Conservation (phyloP, 2,113 vertebrate genomes). For the Tachysurus fulvidraco region DNA sequence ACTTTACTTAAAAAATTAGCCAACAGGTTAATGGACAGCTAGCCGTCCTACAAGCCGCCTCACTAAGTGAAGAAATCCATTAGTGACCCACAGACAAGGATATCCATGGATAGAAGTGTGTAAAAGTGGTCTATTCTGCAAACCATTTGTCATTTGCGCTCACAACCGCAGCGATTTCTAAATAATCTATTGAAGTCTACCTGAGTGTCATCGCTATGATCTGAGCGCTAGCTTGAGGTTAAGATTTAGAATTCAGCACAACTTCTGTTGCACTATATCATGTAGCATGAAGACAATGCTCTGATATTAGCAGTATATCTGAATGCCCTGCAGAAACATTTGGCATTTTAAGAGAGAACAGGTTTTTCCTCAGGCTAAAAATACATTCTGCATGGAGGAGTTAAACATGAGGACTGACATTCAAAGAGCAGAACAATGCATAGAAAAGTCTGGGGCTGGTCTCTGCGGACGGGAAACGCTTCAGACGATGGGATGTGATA, state of each 20-base stretch:
- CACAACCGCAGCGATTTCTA: background rate
- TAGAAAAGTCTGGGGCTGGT: background rate
- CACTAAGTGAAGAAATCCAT: slow-evolving; percentile 45
- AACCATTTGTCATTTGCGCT: background rate
- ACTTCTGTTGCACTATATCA: background rate
- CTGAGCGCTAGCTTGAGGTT: background rate
- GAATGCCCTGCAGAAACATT: slow-evolving; percentile 16
- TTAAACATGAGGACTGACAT: slow-evolving; percentile 48
- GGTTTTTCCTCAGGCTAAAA: slow-evolving; percentile 15
- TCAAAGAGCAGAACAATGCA: slow-evolving; percentile 41
- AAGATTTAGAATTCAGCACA: background rate
- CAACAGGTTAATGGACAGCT: slow-evolving; percentile 51
- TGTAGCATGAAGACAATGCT: background rate
- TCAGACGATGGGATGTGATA: slow-evolving; percentile 31
- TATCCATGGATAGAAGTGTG: slow-evolving; percentile 8
- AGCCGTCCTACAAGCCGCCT: slow-evolving; percentile 19
- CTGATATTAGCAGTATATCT: background rate
- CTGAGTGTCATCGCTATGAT: background rate
- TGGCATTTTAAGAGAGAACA: slow-evolving; percentile 16
- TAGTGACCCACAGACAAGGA: slow-evolving; percentile 32
- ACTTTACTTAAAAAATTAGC: slow-evolving; percentile 52
- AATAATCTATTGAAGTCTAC: background rate
- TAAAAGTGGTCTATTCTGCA: background rate
- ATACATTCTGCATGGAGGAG: slow-evolving; percentile 43
- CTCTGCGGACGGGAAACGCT: background rate